Evolutionary conservation across 2,797 vertebrate species (phyloP).

Genomic region (Hemitrygon akajei): DNA sequence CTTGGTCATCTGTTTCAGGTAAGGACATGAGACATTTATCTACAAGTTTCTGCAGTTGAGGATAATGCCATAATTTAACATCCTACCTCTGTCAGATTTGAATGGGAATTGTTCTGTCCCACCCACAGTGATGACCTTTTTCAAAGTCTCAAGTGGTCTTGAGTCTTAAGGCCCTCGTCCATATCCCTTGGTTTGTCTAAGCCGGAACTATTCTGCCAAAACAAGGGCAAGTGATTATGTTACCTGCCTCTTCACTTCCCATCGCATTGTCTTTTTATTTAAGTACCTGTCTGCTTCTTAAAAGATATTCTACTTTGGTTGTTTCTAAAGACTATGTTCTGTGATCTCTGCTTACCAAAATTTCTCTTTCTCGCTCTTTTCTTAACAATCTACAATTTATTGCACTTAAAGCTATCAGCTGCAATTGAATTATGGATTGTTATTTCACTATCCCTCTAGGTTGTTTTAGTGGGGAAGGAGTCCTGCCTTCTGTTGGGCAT

Average conservation of each 20-base stretch:
- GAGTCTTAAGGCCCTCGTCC: no score
- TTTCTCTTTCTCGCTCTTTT: not conserved
- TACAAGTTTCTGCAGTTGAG: not conserved
- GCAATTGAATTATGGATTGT: not conserved
- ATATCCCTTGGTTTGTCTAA: no score
- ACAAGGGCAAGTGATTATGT: not conserved
- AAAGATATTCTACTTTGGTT: not conserved
- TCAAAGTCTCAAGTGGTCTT: no score
- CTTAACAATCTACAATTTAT: not conserved
- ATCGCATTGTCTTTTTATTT: not conserved
- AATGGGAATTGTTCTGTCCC: no score
- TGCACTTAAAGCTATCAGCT: not conserved
- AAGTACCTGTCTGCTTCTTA: not conserved
- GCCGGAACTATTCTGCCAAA: no score
- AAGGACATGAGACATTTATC: not conserved
- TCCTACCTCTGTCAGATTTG: no score
- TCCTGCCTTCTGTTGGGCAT: not conserved
- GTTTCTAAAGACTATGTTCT: no score
- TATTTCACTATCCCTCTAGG: not conserved
- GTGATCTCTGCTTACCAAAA: not conserved
- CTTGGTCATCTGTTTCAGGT: not conserved
- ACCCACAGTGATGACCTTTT: no score
- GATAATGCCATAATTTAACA: not conserved
- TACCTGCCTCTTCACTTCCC: no score
- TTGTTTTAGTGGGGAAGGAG: not conserved